Evolutionary conservation across 2,797 vertebrate species (phyloP), one percentile per base, ranked within the genome.

Genomic region (Phoebastria nigripes): DNA sequence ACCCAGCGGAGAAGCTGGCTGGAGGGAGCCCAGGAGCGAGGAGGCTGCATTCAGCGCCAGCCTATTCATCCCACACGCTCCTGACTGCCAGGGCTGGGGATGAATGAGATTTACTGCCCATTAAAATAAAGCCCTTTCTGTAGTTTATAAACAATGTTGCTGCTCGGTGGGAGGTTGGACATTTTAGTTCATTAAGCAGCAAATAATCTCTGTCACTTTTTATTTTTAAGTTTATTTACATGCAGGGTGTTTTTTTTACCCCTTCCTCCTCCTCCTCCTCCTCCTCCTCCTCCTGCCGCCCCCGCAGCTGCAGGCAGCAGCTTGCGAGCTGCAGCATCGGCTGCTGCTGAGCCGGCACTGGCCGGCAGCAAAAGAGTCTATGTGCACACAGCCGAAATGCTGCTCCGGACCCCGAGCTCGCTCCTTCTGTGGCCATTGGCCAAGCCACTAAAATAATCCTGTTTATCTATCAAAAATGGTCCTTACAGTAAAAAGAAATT

Each of bases 31-130:
- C 4, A 2, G 82, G 67, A 87, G 83, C 2, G 2, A 35, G 66
- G 69, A 56, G 63, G 77, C 76, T 18, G 66, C 2, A 14, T 29
- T 33, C 35, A 71, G 89, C 8, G 0, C 62, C 74, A 86, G 82
- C 31, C 86, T 49, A 67, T 91, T 95, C 95, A 95, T 93, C 93
- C 87, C 0, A 6, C 81, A 47, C 29, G 19, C 70, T 93, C 67
- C 25, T 1, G 65, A 15, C 76, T 87, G 91, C 92, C 93, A 67
- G 93, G n/a, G 67, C 94, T 69, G 78, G 71, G 89, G 88, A 94
- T 94, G 94, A 95, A 94, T 90, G 95, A 89, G 92, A 95, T 95
- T 97, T 95, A 94, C 94, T 89, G 92, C 90, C 93, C 87, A 54
- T 95, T 95, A 96, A 95, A 96, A 93, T 73, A 94, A 96, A 97